Evolutionary conservation across 2,113 vertebrate genomes (phyloP), one percentile per base, ranked within the genome.

Genomic region (Lycaon pictus): DNA sequence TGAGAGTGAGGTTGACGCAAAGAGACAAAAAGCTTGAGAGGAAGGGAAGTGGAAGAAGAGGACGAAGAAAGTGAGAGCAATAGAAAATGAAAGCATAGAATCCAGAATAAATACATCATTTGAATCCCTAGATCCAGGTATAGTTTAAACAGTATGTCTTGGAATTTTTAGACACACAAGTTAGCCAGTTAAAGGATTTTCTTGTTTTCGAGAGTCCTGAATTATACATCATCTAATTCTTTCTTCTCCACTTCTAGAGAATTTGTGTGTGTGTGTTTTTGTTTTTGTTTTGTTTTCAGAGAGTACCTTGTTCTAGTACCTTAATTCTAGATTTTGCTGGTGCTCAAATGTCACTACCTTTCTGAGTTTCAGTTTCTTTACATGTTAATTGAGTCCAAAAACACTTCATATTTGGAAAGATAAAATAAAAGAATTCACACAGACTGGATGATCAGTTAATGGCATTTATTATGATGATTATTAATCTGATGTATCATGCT

Each of bases 81-180:
- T 19, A 80, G 51, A 88, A 60, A 56, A 80, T 62, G 77, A 91
- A 25, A 22, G 23, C 5, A 9, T 85, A 63, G 23, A 86, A 80
- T 96, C n/a, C 27, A 77, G 53, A 92, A 79, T 86, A 67, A 74
- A 92, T 22, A 56, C 4, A 67, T 55, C 11, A 84, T 86, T 74
- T 53, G 17, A 89, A 65, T 1, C 12, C 7, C 22, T 72, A 55
- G 37, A 74, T 86, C 12, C 55, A 89, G 67, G 60, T 89, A 12
- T 48, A 25, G 37, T 79, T 96, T 90, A 90, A 93, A 69, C 23
- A 87, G 56, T n/a, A 62, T 65, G 74, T 17, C 29, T 58, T 94
- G 88, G n/a, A 96, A 94, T 3, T 51, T 80, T 81, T 81, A 98
- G 62, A 84, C 62, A 84, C 8, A 53, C 27, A 60, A 85, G 17